Evolutionary conservation across 1,140 invertebrate genomes (phyloP).

Genomic region (Euura saliciscinereae): DNA sequence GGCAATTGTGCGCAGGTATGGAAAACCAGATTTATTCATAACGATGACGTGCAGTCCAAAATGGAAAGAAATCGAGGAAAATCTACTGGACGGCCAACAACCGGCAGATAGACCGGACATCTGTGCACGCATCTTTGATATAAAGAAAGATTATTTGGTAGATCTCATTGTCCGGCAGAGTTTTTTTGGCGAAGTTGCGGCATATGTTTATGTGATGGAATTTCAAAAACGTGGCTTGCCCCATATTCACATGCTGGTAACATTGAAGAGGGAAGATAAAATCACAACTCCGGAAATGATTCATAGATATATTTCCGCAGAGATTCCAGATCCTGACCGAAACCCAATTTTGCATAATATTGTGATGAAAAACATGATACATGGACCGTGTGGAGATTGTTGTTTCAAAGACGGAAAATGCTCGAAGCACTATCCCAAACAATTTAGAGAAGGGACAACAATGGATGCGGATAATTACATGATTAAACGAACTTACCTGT

Average conservation of each 20-base stretch:
- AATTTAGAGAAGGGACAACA: constrained; percentile 37
- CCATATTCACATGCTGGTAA: constrained; percentile 52
- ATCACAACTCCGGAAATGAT: constrained; percentile 26
- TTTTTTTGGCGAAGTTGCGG: constrained; percentile 40
- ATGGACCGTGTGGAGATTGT: constrained; percentile 37
- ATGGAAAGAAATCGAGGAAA: constrained; percentile 48
- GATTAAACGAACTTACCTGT: no score
- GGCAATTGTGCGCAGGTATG: constrained; percentile 52
- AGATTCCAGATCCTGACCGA: constrained; percentile 56
- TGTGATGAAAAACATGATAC: constrained; percentile 51
- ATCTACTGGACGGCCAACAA: constrained; percentile 43
- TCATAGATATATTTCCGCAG: constrained; percentile 49
- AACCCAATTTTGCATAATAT: constrained; percentile 48
- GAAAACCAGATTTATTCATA: constrained; percentile 49
- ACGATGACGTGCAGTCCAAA: constrained; percentile 55
- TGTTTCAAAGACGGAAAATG: constrained; percentile 48
- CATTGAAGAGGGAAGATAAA: constrained; percentile 27
- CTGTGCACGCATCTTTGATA: constrained; percentile 14
- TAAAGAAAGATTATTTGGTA: constrained; percentile 22
- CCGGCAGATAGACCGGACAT: constrained; percentile 43
- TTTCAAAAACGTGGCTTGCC: constrained; percentile 61
- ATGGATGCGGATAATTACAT: constrained; percentile 39
- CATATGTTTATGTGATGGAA: constrained; percentile 53
- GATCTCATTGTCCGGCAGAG: constrained; percentile 22
- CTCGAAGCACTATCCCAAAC: constrained; percentile 45